These are phyloP conservation scores for Galerucella calmariensis DNA, from an alignment of 2,888 invertebrate species.

Conservation along the genomic window DNA sequence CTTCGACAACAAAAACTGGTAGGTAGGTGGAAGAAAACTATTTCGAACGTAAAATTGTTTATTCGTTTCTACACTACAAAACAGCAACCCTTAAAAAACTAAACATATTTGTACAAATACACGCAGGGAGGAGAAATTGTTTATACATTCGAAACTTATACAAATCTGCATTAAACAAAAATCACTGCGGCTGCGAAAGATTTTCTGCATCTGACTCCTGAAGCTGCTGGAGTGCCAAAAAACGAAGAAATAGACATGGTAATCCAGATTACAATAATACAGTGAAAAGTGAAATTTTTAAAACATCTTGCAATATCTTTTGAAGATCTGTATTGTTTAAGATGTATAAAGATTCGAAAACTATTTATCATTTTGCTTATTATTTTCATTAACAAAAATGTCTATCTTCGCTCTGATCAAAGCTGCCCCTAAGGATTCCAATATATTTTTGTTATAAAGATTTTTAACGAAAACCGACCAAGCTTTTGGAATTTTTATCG, in stretches of 20 bases:
- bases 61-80: slow-evolving; percentile 6
- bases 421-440: not conserved
- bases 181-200: no score
- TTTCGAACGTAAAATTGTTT: not conserved
- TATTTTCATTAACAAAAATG: not conserved
- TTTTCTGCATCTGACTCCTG: no score
- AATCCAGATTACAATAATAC: no score
- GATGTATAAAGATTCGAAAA: not conserved
- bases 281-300: no score
- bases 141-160: not conserved
- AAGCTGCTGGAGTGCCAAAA: no score
- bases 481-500: not conserved
- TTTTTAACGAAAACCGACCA: not conserved
- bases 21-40: not conserved
- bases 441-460: not conserved
- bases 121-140: not conserved
- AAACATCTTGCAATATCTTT: not conserved
- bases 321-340: slow-evolving; percentile 1
- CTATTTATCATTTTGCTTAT: no score
- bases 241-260: no score
- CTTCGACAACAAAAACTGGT: not conserved
- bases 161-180: no score
- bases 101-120: slow-evolving; percentile 1
- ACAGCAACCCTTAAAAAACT: slow-evolving; percentile 3
- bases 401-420: not conserved